Conservation (phyloP, 2,888 invertebrate genomes). For the Dasysyrphus albostriatus region DNA sequence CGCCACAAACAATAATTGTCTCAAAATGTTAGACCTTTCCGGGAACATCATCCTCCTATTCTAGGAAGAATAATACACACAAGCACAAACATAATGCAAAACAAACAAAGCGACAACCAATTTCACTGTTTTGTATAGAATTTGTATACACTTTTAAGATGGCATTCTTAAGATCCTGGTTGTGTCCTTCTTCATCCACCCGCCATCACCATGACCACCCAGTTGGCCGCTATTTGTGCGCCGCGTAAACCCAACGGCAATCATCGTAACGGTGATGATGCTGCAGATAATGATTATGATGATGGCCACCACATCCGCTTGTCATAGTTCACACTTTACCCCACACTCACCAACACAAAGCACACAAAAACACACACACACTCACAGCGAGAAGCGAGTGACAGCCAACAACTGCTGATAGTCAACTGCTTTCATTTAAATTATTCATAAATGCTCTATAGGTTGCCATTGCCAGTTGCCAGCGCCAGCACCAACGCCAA, state of each 20-base stretch:
- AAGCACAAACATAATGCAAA: background rate
- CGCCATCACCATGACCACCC: background rate
- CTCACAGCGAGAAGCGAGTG: constrained; percentile 3
- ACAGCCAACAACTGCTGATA: constrained; percentile 46
- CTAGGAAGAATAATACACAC: background rate
- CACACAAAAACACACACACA: too few species aligned
- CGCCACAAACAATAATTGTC: constrained; percentile 6
- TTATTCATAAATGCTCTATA: constrained; percentile 65
- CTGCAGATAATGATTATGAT: constrained; percentile 69
- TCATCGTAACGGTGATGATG: constrained; percentile 44
- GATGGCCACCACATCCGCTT: constrained; percentile 67
- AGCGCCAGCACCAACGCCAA: background rate
- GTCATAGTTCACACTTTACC: constrained; percentile 51
- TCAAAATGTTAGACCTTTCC: background rate
- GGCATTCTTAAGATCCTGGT: constrained; percentile 35
- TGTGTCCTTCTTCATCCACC: constrained; percentile 4
- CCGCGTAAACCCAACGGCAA: constrained; percentile 35
- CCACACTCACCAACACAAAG: background rate
- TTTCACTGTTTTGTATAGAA: constrained; percentile 17
- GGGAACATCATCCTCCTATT: background rate
- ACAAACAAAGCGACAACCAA: constrained; percentile 13
- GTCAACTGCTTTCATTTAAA: constrained; percentile 66
- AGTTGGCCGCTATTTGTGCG: constrained; percentile 21
- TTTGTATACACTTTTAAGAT: constrained; percentile 37
- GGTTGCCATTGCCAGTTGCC: constrained; percentile 19